Evolutionary conservation across 2,113 vertebrate species (phyloP), one percentile per base, ranked within the genome.

Genomic region (Chloebia gouldiae): DNA sequence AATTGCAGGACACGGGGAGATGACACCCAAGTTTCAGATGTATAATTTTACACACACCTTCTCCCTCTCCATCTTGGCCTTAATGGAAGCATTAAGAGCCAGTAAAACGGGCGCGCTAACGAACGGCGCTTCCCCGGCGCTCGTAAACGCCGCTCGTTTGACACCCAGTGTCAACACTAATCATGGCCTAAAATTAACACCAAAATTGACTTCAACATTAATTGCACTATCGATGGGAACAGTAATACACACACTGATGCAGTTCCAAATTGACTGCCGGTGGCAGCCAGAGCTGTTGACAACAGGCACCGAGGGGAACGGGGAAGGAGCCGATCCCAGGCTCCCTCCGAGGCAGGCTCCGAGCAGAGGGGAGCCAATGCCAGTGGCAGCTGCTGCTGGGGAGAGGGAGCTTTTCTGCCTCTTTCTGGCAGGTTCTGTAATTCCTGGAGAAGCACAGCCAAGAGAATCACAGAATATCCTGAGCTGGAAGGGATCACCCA

Each of bases 141-240:
- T 96, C 91, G 90, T 97, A 97, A 98, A 97, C 15, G 94, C 93
- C 96, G 59, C 97, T 94, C 95, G 94, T 68, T 87, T 97, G 97
- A 97, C 95, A 97, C 95, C 66, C 95, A 95, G 92, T 97, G 97
- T 98, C 98, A 97, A 97, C 96, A 96, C 96, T 98, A 98, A 98
- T 98, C 97, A 98, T 89, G 96, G 97, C 97, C 98, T 96, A 97
- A 98, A 98, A 98, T 98, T 98, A 98, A 98, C 97, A 98, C 96
- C 96, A 96, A 98, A 97, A 97, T 97, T 97, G 97, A 98, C 97
- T 97, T 92, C 96, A 97, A 94, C 96, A 95, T 97, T 98, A 98
- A 98, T 98, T 98, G 97, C 85, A 65, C 96, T 98, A 97, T 97
- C 95, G 96, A 85, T 95, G 96, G 57, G 95, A 97, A 63, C 13